Evolutionary conservation across 2,888 invertebrate genomes (phyloP).

Genomic region (Carabus problematicus): DNA sequence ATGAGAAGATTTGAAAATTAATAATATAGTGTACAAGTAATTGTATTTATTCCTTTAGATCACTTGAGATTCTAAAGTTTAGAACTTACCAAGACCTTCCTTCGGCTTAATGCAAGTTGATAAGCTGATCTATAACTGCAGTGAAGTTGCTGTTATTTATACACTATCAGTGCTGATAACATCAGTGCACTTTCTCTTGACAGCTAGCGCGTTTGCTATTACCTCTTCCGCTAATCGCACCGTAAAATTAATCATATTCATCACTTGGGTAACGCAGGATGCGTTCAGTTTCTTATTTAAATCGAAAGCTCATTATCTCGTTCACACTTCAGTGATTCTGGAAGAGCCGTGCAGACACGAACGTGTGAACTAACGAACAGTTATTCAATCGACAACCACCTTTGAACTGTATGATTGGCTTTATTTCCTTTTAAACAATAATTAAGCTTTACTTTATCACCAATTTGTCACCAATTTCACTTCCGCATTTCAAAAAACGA

Average conservation of each 20-base stretch:
- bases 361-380: neutral
- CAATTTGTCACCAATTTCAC: too few relatives aligned
- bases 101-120: too few relatives aligned
- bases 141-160: too few relatives aligned
- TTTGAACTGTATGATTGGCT: neutral
- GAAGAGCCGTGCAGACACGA: neutral
- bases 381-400: neutral
- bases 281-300: neutral
- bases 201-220: neutral
- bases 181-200: conserved; percentile 8
- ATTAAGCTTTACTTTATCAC: too few relatives aligned
- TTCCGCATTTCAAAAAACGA: too few relatives aligned
- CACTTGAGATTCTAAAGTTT: too few relatives aligned
- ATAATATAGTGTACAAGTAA: too few relatives aligned
- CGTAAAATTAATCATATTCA: conserved; percentile 8
- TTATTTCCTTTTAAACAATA: too few relatives aligned
- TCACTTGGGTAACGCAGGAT: conserved; percentile 6
- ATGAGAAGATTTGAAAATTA: too few relatives aligned
- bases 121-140: too few relatives aligned
- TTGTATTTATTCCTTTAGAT: too few relatives aligned
- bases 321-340: neutral
- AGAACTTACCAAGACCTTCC: too few relatives aligned
- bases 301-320: neutral
- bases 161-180: neutral
- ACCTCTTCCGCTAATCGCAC: conserved; percentile 8